These are phyloP conservation scores for Chloroceryle amazona DNA, from an alignment of 2,797 vertebrate species.

Conservation along the genomic window DNA sequence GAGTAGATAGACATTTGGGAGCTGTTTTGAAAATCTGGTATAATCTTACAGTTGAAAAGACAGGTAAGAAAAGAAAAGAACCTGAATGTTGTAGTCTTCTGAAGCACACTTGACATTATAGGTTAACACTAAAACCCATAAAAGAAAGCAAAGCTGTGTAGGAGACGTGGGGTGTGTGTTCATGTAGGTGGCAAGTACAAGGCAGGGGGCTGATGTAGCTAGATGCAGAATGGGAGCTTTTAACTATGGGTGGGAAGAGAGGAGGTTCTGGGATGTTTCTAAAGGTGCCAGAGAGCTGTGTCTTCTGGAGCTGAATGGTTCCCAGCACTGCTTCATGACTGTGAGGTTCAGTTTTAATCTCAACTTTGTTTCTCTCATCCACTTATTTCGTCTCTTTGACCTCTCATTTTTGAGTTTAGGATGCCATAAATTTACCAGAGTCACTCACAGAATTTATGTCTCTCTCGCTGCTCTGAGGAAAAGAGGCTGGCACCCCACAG, in stretches of 20 bases:
- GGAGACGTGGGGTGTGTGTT: background rate
- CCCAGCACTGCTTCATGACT: background rate
- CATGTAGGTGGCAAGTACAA: rapidly evolving
- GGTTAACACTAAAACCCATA: background rate
- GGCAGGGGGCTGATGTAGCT: background rate
- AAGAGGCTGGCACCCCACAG: background rate
- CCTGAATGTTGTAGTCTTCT: background rate
- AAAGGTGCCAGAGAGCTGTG: background rate
- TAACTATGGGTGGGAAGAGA: background rate
- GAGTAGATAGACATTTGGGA: background rate
- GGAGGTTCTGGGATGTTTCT: background rate
- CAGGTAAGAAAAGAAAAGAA: background rate
- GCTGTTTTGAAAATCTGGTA: background rate
- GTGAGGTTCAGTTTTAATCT: background rate
- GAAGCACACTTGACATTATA: background rate
- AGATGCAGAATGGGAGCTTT: background rate
- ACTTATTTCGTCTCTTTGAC: background rate
- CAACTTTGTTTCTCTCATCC: background rate
- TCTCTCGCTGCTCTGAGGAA: background rate
- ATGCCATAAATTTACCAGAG: background rate
- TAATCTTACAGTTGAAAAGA: background rate
- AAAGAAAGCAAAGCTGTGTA: background rate
- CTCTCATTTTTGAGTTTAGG: background rate
- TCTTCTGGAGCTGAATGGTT: rapidly evolving
- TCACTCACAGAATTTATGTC: background rate